Evolutionary conservation across 2,888 invertebrate species (phyloP), one percentile per base, ranked within the genome.

Genomic region (Mesorhabditis spiculigera): DNA sequence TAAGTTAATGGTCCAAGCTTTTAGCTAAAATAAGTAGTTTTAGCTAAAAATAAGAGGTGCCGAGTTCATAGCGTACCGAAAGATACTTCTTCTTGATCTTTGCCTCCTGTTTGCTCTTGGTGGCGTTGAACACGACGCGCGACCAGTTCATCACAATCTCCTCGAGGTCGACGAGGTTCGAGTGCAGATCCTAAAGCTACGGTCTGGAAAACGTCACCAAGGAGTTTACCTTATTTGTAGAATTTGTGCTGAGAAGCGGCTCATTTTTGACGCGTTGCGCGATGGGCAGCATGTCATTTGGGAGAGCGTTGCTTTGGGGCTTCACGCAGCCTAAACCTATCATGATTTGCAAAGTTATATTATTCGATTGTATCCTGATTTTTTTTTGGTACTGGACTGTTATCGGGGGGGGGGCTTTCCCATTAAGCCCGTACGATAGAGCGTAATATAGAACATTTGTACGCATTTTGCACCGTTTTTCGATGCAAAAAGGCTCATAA

Each of bases 101-200:
- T 28, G 78, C 75, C 68, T 86, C 83, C 4, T 86, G 83, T 71
- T 85, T 84, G n/a, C 77, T 77, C 43, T 86, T 84, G 5, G 86
- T 86, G 61, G 82, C 80, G 68, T 82, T 76, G 77, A 86, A 87
- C 61, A 82, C 83, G 41, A 83, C 82, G 85, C 84, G 85, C 0
- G 87, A 87, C 87, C 87, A 87, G 5, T 78, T 79, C 65, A 84
- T 82, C 1, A 87, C 85, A 42, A 86, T 80, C 16, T 85, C 77
- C 70, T 79, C 79, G 68, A 79, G 62, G 58, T 79, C 79, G 41
- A 77, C 71, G n/a, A 79, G 69, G 50, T 77, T 74, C 16, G 77
- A 65, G 63, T 74, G 73, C 28, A 74, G 70, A 62, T 74, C 73
- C 77, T 78, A 50, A 50, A 50, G 58, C 8, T 50, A 50, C n/a